Evolutionary conservation across 1,140 invertebrate genomes (phyloP), one percentile per base, ranked within the genome.

Genomic region (Drosophila yakuba): DNA sequence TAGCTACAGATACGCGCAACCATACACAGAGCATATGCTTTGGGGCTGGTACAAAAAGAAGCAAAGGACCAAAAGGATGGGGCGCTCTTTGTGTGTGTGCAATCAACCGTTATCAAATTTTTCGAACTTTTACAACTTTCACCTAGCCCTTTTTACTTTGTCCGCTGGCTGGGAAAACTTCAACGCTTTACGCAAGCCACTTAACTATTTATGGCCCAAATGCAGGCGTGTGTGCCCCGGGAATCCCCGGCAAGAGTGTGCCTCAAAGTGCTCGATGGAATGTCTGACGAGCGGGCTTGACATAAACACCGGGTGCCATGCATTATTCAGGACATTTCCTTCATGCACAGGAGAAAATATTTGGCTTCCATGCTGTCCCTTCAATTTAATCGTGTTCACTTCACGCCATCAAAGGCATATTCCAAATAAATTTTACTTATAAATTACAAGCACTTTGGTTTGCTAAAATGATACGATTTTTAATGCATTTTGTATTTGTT

Each of bases 61-160:
- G n/a, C n/a, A n/a, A 58, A 59, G 45, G 44, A 17, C 32, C 20
- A 20, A 20, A 1, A 20, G 20, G 39, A n/a, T 17, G 36, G 23
- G 41, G 39, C 25, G 39, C 25, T 25, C 44, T 60, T 55, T 60
- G 64, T 28, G 72, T 59, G 67, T 76, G 66, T 55, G 78, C 66
- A 78, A 86, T 88, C 82, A 88, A 73, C 67, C 75, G 63, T 77
- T 80, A 82, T 82, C 74, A 74, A 64, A 78, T 81, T 86, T 80
- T 52, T 68, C 36, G 47, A 78, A 72, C 71, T 63, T 61, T 75
- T 78, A 57, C 59, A 79, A 88, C 61, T 76, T 88, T 79, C 35
- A 66, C 69, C 47, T 78, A 57, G 51, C 62, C 48, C 44, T 23
- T 41, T 25, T 57, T 38, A 50, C 52, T 39, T 45, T 45, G 38